Percentiles rank a stretch among this genome's conserved stretches.
These are phyloP conservation scores for Galeruca laticollis DNA, from an alignment of 2,888 invertebrate genomes.

Conservation along the genomic window DNA sequence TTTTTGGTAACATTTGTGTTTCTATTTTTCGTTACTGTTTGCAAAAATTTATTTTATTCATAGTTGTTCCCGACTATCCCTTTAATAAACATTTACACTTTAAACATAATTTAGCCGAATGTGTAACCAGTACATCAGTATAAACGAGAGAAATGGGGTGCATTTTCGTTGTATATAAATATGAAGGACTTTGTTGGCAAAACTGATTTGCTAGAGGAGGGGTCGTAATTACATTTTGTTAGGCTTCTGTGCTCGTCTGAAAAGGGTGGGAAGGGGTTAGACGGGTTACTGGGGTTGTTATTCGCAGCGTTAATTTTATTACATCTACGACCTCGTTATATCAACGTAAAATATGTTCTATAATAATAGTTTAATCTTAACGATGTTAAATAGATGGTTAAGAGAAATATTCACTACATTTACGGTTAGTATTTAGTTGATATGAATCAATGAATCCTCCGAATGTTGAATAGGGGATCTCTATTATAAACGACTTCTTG, in stretches of 20 bases:
- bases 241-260: slow-evolving; percentile 31
- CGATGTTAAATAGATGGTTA: not conserved
- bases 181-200: slow-evolving; percentile 44
- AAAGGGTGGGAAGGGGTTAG: slow-evolving; percentile 18
- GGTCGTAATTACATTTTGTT: slow-evolving; percentile 38
- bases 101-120: not conserved
- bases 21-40: not conserved
- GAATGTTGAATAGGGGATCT: no score
- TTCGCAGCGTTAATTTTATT: slow-evolving; percentile 25
- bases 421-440: no score
- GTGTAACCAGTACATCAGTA: not conserved
- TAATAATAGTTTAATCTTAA: slow-evolving; percentile 2
- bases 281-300: slow-evolving; percentile 23
- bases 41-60: no score
- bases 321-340: slow-evolving; percentile 18
- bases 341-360: slow-evolving; percentile 5
- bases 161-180: slow-evolving; percentile 16
- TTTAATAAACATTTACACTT: no score
- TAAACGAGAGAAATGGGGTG: slow-evolving; percentile 19
- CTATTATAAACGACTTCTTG: no score
- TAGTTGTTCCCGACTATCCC: no score
- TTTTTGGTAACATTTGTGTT: no score
- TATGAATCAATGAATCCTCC: no score
- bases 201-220: slow-evolving; percentile 45
- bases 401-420: not conserved